phyloP scores from a whole-genome alignment of 2,888 invertebrate genomes.

The Theretra japonica region DNA sequence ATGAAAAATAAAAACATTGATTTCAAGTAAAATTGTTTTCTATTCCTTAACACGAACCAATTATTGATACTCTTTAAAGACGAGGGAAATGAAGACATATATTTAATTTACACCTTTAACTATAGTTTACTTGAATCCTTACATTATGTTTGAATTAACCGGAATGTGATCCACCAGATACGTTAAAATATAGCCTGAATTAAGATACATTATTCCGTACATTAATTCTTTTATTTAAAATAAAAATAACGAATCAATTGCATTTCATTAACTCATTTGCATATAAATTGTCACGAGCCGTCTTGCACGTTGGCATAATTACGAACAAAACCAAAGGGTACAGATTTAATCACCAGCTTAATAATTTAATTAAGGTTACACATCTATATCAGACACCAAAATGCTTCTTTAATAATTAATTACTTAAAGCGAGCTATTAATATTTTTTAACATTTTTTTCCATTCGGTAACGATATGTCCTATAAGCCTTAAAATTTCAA shows the following conservation, averaged over 20 bases:
- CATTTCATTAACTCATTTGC: constrained; percentile 7
- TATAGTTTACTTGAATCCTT: not conserved
- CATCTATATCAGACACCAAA: not conserved
- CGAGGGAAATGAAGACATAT: not conserved
- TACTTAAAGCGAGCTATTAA: too few relatives aligned
- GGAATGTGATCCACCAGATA: not conserved
- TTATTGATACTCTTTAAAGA: not conserved
- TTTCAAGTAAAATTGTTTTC: constrained; percentile 32
- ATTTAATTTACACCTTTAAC: not conserved
- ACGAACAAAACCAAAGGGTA: not conserved
- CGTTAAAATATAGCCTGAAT: not conserved
- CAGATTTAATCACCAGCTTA: not conserved
- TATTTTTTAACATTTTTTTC: too few relatives aligned
- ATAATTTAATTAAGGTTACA: not conserved
- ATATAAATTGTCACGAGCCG: constrained; percentile 15
- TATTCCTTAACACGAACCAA: constrained; percentile 6
- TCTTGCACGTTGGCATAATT: not conserved
- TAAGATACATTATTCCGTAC: not conserved
- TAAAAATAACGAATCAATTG: not conserved
- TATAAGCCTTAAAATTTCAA: too few relatives aligned
- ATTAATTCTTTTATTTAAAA: not conserved
- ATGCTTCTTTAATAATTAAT: too few relatives aligned
- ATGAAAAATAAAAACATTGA: constrained; percentile 72
- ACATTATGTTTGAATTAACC: not conserved
- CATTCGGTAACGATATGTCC: too few relatives aligned